Percentiles rank a stretch among this genome's conserved stretches.
Evolutionary conservation across 2,888 invertebrate genomes (phyloP).

Genomic region (Drosophila subquinaria): DNA sequence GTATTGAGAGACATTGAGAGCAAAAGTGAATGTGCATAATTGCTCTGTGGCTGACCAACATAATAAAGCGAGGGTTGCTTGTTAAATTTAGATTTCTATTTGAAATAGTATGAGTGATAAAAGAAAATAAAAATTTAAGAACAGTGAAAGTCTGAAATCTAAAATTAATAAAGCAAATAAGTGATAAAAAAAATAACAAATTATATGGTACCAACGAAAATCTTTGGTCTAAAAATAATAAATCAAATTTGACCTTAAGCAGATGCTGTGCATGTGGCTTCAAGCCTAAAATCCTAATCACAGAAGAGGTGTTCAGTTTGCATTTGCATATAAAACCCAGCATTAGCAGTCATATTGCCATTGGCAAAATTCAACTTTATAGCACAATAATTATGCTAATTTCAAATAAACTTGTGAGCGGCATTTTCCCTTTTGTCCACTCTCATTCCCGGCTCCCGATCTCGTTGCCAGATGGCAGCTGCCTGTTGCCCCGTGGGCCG

Average conservation of each 20-base stretch:
- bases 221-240: neutral
- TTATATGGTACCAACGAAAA: neutral
- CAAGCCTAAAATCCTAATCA: neutral
- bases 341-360: slow-evolving; percentile 63
- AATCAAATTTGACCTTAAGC: neutral
- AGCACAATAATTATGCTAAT: slow-evolving; percentile 79
- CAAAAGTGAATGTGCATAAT: slow-evolving; percentile 34
- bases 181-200: neutral
- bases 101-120: neutral
- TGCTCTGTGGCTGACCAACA: slow-evolving; percentile 10
- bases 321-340: slow-evolving; percentile 50
- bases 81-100: neutral
- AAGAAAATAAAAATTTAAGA: neutral
- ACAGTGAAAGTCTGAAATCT: neutral
- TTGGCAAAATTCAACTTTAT: slow-evolving; percentile 67
- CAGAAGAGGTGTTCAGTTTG: slow-evolving; percentile 3
- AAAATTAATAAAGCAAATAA: neutral
- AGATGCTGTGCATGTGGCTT: neutral
- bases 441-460: no score
- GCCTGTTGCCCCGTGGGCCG: slow-evolving; percentile 38
- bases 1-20: slow-evolving; percentile 19
- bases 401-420: slow-evolving; percentile 63
- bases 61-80: neutral
- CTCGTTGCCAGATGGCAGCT: neutral
- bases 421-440: neutral